Base-by-base conservation (phyloP, 2,797 vertebrate genomes). In the Chanos chanos region DNA sequence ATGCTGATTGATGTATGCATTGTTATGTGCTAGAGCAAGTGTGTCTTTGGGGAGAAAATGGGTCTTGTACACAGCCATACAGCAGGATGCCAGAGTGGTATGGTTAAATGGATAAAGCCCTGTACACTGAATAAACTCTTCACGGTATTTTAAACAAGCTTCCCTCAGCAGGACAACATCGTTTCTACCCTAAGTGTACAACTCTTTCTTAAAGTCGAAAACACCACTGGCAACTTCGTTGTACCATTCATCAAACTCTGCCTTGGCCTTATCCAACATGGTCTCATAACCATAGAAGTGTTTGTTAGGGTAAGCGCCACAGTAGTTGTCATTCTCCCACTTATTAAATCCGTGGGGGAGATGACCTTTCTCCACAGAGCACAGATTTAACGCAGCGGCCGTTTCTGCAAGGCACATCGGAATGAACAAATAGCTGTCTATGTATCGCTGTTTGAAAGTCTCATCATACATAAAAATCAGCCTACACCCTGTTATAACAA, bases 1-100 rank as follows among this genome's bases (percentile, higher is more conserved):
- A n/a, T n/a, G n/a, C n/a, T n/a, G n/a, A n/a, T n/a, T n/a, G n/a
- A 44, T 44, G 7, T 44, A 47, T 27, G 45, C 28, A 45, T 49
- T 22, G 24, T n/a, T 49, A 4, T 27, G 47, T 28, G 22, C 49
- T 21, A n/a, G 24, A 10, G 45, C 27, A 22, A n/a, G 6, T 1
- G 9, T 1, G 47, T 49, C 22, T 49, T 24, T 30, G 4, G 4
- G 5, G 9, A 30, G 28, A 30, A 5, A 30, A 30, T 30, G 28
- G 30, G 28, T 30, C 28, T 30, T 30, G 28, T 30, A 30, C 5
- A 30, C 28, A 9, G 28, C 28, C 28, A 30, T 30, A 9, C 9
- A 30, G 13, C 15, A 39, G 4, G 3, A 13, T 4, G 52, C 36
- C 3, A 55, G 10, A 1, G 52, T 55, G 6, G 21, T 41, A 1